Evolutionary conservation across 2,797 vertebrate genomes (phyloP).

Genomic region (Xenopus petersii): DNA sequence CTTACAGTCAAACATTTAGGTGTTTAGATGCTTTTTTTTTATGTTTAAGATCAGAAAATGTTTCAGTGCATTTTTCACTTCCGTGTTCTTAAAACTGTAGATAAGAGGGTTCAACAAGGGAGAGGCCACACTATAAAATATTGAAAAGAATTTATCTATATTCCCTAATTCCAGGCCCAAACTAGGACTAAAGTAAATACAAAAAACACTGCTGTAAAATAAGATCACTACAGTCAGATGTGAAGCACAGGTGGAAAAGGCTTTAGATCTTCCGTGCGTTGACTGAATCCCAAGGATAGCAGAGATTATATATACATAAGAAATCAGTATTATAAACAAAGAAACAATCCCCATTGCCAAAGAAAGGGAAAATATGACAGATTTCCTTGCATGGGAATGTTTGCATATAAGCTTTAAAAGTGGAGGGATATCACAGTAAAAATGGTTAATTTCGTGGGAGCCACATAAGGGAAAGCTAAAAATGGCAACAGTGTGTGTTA

Average conservation of each 20-base stretch:
- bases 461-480: slow-evolving; percentile 47
- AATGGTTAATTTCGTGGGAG: slow-evolving; percentile 54
- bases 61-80: slow-evolving; percentile 3
- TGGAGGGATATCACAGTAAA: slow-evolving; percentile 62
- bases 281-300: slow-evolving; percentile 54
- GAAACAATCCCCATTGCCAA: slow-evolving; percentile 45
- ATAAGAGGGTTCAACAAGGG: slow-evolving; percentile 39
- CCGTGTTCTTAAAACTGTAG: slow-evolving; percentile 34
- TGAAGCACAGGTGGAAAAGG: slow-evolving; percentile 61
- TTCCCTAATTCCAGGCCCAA: slow-evolving; percentile 48
- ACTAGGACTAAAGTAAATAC: slow-evolving; percentile 59
- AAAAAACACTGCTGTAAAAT: slow-evolving; percentile 60
- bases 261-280: slow-evolving; percentile 51
- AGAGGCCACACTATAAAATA: slow-evolving; percentile 53
- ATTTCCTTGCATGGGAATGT: slow-evolving; percentile 50
- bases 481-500: slow-evolving; percentile 18
- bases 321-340: slow-evolving; percentile 45
- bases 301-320: slow-evolving; percentile 55
- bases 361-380: slow-evolving; percentile 50
- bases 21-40: no score
- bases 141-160: slow-evolving; percentile 55
- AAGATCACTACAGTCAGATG: slow-evolving; percentile 57
- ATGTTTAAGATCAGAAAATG: neutral
- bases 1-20: no score
- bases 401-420: slow-evolving; percentile 58